Evolutionary conservation across 2,888 invertebrate genomes (phyloP).

Genomic region (Leptinotarsa peninsularis): DNA sequence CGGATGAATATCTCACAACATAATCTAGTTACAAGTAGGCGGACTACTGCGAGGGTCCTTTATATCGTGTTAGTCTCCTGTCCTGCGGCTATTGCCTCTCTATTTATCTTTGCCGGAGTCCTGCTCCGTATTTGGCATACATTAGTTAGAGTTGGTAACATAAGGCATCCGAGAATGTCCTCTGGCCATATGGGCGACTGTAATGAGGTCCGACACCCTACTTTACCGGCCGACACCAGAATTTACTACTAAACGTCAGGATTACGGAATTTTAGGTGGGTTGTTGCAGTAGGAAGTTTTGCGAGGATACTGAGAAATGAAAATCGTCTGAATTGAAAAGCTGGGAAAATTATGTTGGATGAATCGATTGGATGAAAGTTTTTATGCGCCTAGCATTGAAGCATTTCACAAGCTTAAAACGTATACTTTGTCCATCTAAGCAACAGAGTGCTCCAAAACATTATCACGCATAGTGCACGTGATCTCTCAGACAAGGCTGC

Average conservation of each 20-base stretch:
- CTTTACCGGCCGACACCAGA: conserved; percentile 29
- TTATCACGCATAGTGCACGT: too few relatives aligned
- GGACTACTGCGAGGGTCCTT: conserved; percentile 58
- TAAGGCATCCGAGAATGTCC: conserved; percentile 61
- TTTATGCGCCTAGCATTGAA: too few relatives aligned
- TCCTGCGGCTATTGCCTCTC: conserved; percentile 63
- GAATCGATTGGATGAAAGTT: too few relatives aligned
- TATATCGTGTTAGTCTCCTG: conserved; percentile 65
- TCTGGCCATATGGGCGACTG: conserved; percentile 59
- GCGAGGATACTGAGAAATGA: not conserved
- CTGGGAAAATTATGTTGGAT: too few relatives aligned
- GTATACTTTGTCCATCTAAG: too few relatives aligned
- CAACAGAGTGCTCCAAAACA: too few relatives aligned
- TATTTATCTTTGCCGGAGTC: conserved; percentile 66
- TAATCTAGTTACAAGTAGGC: conserved; percentile 63
- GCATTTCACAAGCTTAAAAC: too few relatives aligned
- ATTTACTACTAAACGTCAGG: conserved; percentile 8
- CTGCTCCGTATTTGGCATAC: conserved; percentile 59
- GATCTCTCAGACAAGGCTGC: too few relatives aligned
- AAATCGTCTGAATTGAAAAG: not conserved
- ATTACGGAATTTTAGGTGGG: conserved; percentile 8
- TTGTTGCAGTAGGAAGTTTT: conserved; percentile 1
- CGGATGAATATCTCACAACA: conserved; percentile 57
- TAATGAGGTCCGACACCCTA: conserved; percentile 53
- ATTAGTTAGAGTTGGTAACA: conserved; percentile 62